Evolutionary conservation across 2,888 invertebrate genomes (phyloP), one percentile per base, ranked within the genome.

Genomic region (Macaria notata): DNA sequence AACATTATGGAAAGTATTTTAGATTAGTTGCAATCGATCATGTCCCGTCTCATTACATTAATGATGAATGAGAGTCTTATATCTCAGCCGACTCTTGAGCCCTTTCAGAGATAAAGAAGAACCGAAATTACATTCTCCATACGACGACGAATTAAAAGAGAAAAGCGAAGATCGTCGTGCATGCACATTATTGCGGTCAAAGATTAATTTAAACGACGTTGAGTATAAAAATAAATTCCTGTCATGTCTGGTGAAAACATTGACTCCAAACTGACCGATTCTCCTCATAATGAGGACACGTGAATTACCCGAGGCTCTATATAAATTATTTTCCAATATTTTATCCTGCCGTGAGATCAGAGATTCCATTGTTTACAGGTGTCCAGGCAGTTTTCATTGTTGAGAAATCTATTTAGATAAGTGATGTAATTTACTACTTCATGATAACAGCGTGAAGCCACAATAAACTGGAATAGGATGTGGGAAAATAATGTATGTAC

Each of bases 51-150:
- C 75, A 76, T 81, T 79, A 77, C 63, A 54, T 36, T 57, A 62
- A 72, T 81, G 81, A 84, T 81, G 69, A 78, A 83, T 77, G 72
- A 72, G 58, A 58, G 62, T 62, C 69, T 71, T 70, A 69, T 73
- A 68, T 30, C 62, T 70, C 56, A 56, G 62, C 54, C 48, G 19
- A 19, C 55, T 54, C 59, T 55, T 56, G 19, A 39, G 29, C 4
- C 41, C 54, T 54, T 58, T 56, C 45, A 54, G 49, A 56, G 54
- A 55, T 66, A 64, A 69, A 65, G 56, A 49, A 56, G 56, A 58
- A 51, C 53, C 29, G 49, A 66, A 70, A 75, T 72, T 73, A 62
- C 66, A 59, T 64, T 54, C 42, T 46, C 44, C 56, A 56, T 7
- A 9, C 46, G 51, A 45, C 47, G 48, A 33, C 30, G 46, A 29